Evolutionary conservation across 2,797 vertebrate species (phyloP), one percentile per base, ranked within the genome.

Genomic region (Lepilemur septentrionalis): DNA sequence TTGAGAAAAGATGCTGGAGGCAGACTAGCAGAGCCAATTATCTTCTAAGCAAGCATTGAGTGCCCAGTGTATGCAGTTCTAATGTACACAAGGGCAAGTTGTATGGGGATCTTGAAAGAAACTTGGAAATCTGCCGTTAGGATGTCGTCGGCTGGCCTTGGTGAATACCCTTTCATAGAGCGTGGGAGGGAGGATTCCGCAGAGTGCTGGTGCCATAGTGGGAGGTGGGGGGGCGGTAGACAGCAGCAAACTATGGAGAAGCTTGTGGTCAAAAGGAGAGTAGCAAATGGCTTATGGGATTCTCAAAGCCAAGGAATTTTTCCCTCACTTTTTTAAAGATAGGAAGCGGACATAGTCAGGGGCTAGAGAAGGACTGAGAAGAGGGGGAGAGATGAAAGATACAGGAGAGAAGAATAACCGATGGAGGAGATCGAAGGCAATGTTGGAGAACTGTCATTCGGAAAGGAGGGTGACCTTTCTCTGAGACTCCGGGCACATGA

Each of bases 211-310:
- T 23, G 5, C 46, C 52, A 17, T 4, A 20, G 63, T 5, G 12
- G 28, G 41, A 65, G 32, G 32, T 12, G 30, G 14, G 67, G 83
- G 67, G 38, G n/a, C n/a, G 6, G 0, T n/a, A 86, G 55, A 43
- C 22, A 43, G 32, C 32, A 46, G 32, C 6, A 57, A 48, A 50
- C 52, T 35, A 5, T 35, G 57, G 10, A 82, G 57, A 73, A 10
- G 10, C 72, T 30, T 79, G 13, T 65, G 14, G 18, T 67, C 46
- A 25, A 63, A 84, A 85, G n/a, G 28, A 73, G 2, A 25, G 0
- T 46, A 70, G 30, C 35, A 87, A 80, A 87, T 41, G 38, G 25
- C 70, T 94, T 84, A 63, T 83, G 89, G 13, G 67, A 55, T 72
- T 81, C 70, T 55, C 75, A 73, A 90, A 57, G 57, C 65, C 88